Evolutionary conservation across 2,888 invertebrate genomes (phyloP), one percentile per base, ranked within the genome.

Genomic region (Drosophila tanythrix): DNA sequence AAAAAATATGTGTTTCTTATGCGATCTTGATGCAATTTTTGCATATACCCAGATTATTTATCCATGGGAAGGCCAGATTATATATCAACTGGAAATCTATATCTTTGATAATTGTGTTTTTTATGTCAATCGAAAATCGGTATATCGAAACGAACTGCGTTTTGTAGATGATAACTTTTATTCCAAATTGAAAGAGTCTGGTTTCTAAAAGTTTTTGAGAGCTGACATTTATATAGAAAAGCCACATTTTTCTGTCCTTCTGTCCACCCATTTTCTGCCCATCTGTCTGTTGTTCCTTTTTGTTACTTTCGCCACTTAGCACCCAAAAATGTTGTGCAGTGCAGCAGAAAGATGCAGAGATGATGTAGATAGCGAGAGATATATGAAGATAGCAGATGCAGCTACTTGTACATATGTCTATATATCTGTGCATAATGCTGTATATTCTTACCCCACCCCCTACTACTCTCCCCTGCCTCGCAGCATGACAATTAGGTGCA

Each of bases 401-500:
- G 48, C 27, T 65, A 55, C 21, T 56, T 3, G 46, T 7, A 25
- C 10, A 35, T 33, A 46, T 46, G 21, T 46, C 7, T 46, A 15
- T 36, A 36, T 36, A 15, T n/a, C 4, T 59, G 36, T 65, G 46
- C 48, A 38, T 69, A 35, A 29, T 50, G 43, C 50, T 55, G 57
- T 52, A 15, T 38, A 51, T n/a, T 50, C 10, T 50, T 18, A 11
- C n/a, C 18, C n/a, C 2, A 1, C 13, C n/a, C 25, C 8, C 3
- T 8, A 11, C 18, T 5, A 2, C n/a, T 15, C 40, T 3, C 31
- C 52, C 13, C 2, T 36, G 51, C 25, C 68, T 27, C 38, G 21
- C 38, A 53, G 38, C 84, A 89, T 87, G 90, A 87, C 87, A 87
- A 87, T 90, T 89, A 83, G 89, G 89, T 87, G 90, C 76, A 87